Evolutionary conservation across 2,888 invertebrate genomes (phyloP).

Genomic region (Drosophila eohydei): DNA sequence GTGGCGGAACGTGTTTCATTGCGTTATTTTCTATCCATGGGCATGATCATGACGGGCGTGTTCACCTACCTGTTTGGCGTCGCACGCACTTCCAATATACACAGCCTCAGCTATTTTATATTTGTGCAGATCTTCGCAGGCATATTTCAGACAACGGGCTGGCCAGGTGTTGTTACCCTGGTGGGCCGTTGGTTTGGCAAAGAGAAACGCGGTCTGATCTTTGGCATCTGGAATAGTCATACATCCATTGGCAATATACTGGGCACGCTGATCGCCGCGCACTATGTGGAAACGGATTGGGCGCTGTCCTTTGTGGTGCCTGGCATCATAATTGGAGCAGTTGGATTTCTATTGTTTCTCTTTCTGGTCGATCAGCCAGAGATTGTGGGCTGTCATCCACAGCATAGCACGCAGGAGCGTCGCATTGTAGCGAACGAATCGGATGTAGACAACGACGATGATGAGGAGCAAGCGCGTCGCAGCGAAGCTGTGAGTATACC

Average conservation of each 20-base stretch:
- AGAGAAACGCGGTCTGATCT: slow-evolving; percentile 94
- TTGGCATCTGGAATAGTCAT: slow-evolving; percentile 99
- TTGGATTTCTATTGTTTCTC: slow-evolving; percentile 91
- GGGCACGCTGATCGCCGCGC: slow-evolving; percentile 94
- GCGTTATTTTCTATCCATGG: slow-evolving; percentile 94
- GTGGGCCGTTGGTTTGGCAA: slow-evolving; percentile 99
- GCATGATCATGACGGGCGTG: slow-evolving; percentile 95
- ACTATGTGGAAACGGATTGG: slow-evolving; percentile 95
- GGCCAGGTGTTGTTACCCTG: slow-evolving; percentile 97
- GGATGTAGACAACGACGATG: slow-evolving; percentile 84
- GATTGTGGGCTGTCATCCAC: slow-evolving; percentile 87
- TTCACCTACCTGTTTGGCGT: slow-evolving; percentile 95
- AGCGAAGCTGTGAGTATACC: slow-evolving; percentile 60
- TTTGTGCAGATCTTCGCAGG: slow-evolving; percentile 94
- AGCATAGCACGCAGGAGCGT: slow-evolving; percentile 54
- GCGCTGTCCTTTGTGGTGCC: slow-evolving; percentile 96
- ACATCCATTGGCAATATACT: slow-evolving; percentile 98
- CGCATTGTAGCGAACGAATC: slow-evolving; percentile 65
- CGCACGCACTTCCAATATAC: slow-evolving; percentile 92
- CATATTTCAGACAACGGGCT: slow-evolving; percentile 94
- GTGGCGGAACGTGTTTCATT: slow-evolving; percentile 96
- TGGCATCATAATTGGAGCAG: slow-evolving; percentile 90
- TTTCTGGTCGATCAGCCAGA: slow-evolving; percentile 93
- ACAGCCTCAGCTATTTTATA: slow-evolving; percentile 92
- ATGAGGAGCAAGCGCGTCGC: slow-evolving; percentile 54